A percentile compares a stretch with the other conserved stretches of the same genome.
phyloP scores from a whole-genome alignment of 2,888 invertebrate species.

The Imbricaverruca yamaguchii region DNA sequence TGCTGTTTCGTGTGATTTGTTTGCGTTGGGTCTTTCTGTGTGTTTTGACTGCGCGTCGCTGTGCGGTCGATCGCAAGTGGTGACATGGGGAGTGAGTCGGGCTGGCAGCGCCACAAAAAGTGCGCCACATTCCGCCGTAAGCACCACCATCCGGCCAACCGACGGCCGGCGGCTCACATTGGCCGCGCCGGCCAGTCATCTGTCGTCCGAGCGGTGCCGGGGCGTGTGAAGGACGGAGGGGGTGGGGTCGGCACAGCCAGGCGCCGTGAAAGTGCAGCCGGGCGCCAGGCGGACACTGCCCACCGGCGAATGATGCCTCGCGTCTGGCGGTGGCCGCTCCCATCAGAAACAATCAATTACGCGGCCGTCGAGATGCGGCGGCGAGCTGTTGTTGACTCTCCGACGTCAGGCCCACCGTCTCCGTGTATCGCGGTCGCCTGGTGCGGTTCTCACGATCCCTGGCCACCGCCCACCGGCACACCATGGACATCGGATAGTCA shows the following conservation, averaged over 20 bases:
- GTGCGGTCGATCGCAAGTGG: not conserved
- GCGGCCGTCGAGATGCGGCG: not conserved
- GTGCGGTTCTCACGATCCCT: not conserved
- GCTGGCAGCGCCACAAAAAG: not conserved
- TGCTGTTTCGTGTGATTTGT: not conserved
- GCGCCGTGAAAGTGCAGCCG: not conserved
- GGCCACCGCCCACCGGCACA: not conserved
- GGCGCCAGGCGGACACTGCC: not conserved
- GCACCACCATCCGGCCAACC: not conserved
- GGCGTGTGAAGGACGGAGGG: no score
- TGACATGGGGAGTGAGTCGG: not conserved
- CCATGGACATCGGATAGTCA: no score
- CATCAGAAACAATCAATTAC: constrained; percentile 21
- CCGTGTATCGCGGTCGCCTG: not conserved
- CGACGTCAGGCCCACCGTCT: not conserved
- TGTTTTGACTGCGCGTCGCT: not conserved
- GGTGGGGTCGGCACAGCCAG: no score
- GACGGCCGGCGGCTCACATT: not conserved
- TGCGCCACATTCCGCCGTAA: constrained; percentile 14
- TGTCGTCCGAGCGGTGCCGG: no score
- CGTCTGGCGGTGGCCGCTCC: not conserved
- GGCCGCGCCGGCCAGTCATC: not conserved
- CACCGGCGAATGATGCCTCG: not conserved
- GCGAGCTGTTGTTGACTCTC: constrained; percentile 9
- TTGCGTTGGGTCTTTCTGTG: not conserved